These are phyloP conservation scores for Campodea augens DNA, from an alignment of 1,140 invertebrate species.

Conservation along the genomic window DNA sequence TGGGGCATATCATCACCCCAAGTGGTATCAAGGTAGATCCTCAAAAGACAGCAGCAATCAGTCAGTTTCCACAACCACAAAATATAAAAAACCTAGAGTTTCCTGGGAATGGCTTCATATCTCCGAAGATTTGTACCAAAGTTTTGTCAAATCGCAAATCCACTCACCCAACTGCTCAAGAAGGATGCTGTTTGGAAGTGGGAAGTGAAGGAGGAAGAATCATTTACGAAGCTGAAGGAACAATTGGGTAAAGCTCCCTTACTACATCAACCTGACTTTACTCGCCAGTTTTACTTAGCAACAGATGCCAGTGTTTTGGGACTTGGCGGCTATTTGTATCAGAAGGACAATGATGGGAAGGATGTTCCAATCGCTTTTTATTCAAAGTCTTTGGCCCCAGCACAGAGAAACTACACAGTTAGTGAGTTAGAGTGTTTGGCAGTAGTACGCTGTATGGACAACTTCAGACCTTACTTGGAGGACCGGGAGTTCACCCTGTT, in stretches of 20 bases:
- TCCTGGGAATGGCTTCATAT: constrained; percentile 27
- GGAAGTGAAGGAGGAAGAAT: constrained; percentile 7
- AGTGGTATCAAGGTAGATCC: constrained; percentile 20
- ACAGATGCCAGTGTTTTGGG: constrained; percentile 9
- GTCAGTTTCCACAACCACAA: constrained; percentile 17
- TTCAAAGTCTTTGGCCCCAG: constrained; percentile 13
- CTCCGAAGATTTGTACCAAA: constrained; percentile 26
- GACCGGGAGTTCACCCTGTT: background rate
- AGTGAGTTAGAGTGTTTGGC: background rate
- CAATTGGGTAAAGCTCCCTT: constrained; percentile 12
- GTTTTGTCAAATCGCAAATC: constrained; percentile 18
- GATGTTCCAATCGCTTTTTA: constrained; percentile 17
- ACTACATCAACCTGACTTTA: constrained; percentile 5
- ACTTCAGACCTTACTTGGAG: background rate
- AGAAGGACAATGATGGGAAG: constrained; percentile 9
- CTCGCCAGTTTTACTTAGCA: constrained; percentile 4
- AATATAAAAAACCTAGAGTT: constrained; percentile 22
- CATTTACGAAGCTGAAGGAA: constrained; percentile 13
- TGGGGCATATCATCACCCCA: constrained; percentile 21
- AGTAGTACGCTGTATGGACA: background rate
- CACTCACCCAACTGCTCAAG: constrained; percentile 18
- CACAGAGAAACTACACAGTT: constrained; percentile 20
- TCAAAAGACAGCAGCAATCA: constrained; percentile 22
- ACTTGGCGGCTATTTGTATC: constrained; percentile 7
- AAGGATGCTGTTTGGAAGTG: constrained; percentile 10